Evolutionary conservation across 1,140 invertebrate species (phyloP), one percentile per base, ranked within the genome.

Genomic region (Drosophila leontia): DNA sequence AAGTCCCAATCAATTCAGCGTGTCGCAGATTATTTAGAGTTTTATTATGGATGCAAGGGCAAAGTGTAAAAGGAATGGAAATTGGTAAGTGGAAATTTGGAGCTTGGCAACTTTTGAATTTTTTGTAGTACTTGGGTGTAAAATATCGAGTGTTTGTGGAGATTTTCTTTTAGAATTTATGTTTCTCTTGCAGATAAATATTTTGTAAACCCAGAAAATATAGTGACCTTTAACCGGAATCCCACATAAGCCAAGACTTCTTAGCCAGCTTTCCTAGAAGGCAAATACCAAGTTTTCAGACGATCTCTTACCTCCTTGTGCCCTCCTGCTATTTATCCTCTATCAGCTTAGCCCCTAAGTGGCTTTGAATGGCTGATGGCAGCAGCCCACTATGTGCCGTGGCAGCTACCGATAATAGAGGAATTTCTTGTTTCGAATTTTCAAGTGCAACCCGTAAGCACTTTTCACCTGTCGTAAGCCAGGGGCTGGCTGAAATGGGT

Each of bases 361-460:
- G 47, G 45, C 17, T 51, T 65, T 37, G 8, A 17, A 34, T 35
- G 32, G 17, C 39, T 19, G 19, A 44, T n/a, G 39, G 12, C 23
- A 53, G 15, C n/a, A 53, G 15, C n/a, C 39, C 41, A 9, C 48
- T 32, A 6, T 34, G 48, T 17, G 48, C 48, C 15, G 0, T 4
- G 15, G 19, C 7, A 34, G 41, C 44, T 37, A n/a, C 32, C 58
- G 41, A 47, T 45, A 15, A 58, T 58, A 56, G 53, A n/a, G 53
- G 19, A 35, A 41, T 51, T 51, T 51, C 29, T 32, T 34, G 19
- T 32, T 47, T 71, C 13, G 26, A 37, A 53, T 13, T 69, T 69
- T 70, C 58, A 67, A 67, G 63, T 67, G 63, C 63, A 56, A 70
- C 34, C 63, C 23, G 67, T 70, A 47, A 62, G 67, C 67, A 70